phyloP scores from a whole-genome alignment of 2,888 invertebrate species.

The Silvanus unidentatus region DNA sequence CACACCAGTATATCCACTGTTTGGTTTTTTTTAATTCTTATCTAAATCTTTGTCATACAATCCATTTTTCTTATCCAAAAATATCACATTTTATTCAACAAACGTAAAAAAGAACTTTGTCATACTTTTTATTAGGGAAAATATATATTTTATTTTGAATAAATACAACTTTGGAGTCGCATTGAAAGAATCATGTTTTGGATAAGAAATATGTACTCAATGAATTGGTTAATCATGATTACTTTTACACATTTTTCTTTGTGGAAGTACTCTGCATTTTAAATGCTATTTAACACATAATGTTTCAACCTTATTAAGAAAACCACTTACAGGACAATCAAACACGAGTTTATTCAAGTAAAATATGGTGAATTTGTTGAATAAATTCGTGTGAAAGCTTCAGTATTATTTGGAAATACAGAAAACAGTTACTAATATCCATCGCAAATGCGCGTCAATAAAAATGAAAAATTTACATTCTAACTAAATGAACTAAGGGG shows the following conservation, averaged over 20 bases:
- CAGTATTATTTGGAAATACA: no score
- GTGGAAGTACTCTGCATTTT: slow-evolving; percentile 33
- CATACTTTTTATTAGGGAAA: slow-evolving; percentile 2
- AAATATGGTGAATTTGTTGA: no score
- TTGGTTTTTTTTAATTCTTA: slow-evolving; percentile 22
- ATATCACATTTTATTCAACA: slow-evolving; percentile 19
- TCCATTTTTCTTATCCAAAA: slow-evolving; percentile 19
- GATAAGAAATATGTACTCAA: slow-evolving; percentile 21
- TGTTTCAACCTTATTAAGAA: slow-evolving; percentile 1
- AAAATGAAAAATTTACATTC: neutral
- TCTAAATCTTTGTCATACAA: slow-evolving; percentile 5
- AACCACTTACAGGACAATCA: neutral
- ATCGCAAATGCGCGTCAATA: neutral
- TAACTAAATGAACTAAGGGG: slow-evolving; percentile 3
- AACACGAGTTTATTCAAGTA: neutral
- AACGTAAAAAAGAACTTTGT: no score
- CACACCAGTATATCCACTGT: slow-evolving; percentile 43
- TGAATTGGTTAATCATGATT: slow-evolving; percentile 9
- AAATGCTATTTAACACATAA: slow-evolving; percentile 16
- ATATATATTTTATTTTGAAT: no score
- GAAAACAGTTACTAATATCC: no score
- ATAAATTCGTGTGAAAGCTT: no score
- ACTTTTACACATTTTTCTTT: slow-evolving; percentile 11
- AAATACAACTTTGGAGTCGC: no score
- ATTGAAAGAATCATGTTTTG: slow-evolving; percentile 11